Conservation (phyloP, 2,888 invertebrate species). For the Leucoptera coffeella region DNA sequence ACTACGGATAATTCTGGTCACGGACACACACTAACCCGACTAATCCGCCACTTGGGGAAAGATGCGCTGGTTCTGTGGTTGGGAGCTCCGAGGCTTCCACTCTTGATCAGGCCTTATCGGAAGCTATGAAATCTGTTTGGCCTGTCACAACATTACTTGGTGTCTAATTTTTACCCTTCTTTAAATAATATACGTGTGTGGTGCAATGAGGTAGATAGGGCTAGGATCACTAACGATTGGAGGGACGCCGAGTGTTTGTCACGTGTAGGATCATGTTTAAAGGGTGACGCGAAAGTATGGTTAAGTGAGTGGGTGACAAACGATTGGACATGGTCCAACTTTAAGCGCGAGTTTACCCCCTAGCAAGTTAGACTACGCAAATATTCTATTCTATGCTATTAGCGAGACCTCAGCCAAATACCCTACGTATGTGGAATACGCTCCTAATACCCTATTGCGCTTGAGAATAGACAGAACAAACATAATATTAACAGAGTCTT, state of each 20-base stretch:
- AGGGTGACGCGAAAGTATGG: constrained; percentile 9
- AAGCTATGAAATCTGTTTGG: no score
- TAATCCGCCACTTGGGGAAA: no score
- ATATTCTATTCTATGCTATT: constrained; percentile 9
- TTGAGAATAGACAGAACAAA: constrained; percentile 9
- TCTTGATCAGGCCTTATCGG: no score
- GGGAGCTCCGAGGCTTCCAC: no score
- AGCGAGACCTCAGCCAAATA: constrained; percentile 9
- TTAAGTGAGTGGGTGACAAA: constrained; percentile 9
- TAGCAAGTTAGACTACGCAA: constrained; percentile 7
- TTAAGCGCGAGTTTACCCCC: constrained; percentile 9
- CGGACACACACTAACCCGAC: no score
- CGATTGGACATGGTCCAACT: constrained; percentile 9
- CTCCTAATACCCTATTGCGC: constrained; percentile 9
- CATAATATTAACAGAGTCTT: constrained; percentile 1
- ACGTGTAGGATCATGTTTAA: constrained; percentile 7
- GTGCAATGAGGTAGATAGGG: constrained; percentile 7
- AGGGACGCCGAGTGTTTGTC: constrained; percentile 8
- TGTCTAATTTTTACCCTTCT: constrained; percentile 2
- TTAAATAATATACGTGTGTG: constrained; percentile 1
- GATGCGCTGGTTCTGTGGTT: no score
- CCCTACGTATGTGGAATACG: constrained; percentile 11
- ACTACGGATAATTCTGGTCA: no score
- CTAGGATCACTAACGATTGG: constrained; percentile 7
- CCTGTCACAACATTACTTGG: constrained; percentile 1